phyloP scores from a whole-genome alignment of 2,888 invertebrate genomes.

The Synergus laeviventris region DNA sequence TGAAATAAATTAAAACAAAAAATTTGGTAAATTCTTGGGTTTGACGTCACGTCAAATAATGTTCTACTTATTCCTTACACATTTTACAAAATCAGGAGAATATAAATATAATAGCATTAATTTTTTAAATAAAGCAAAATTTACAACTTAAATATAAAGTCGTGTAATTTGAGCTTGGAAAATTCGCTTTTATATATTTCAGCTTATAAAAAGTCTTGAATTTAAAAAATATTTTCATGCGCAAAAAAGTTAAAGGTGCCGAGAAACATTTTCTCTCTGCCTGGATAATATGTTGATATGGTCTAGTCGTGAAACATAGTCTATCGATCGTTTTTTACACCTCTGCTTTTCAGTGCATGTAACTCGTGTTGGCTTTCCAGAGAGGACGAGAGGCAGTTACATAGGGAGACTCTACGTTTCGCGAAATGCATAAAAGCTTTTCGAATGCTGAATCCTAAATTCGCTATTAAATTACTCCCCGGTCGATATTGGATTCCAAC shows the following conservation, averaged over 20 bases:
- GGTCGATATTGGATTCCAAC: slow-evolving; percentile 34
- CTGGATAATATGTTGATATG: slow-evolving; percentile 26
- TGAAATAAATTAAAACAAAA: no score
- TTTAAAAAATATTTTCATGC: neutral
- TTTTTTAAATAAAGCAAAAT: neutral
- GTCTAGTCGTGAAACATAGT: slow-evolving; percentile 1
- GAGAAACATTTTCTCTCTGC: slow-evolving; percentile 6
- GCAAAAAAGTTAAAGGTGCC: neutral
- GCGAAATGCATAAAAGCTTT: slow-evolving; percentile 32
- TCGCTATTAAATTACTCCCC: slow-evolving; percentile 29
- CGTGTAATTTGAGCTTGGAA: neutral
- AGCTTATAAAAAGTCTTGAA: neutral
- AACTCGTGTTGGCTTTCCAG: slow-evolving; percentile 20
- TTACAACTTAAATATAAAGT: neutral
- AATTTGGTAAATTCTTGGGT: no score
- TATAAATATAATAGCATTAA: neutral
- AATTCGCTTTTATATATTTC: neutral
- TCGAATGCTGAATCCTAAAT: slow-evolving; percentile 18
- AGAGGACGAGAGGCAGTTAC: slow-evolving; percentile 20
- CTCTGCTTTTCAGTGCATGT: slow-evolving; percentile 19
- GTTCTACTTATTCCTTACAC: neutral
- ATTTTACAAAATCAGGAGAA: neutral
- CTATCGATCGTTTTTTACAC: slow-evolving; percentile 34
- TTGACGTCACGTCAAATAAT: no score
- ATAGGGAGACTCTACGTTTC: slow-evolving; percentile 11